These are phyloP conservation scores for Panorpa germanica DNA, from an alignment of 2,888 invertebrate genomes.

Conservation along the genomic window DNA sequence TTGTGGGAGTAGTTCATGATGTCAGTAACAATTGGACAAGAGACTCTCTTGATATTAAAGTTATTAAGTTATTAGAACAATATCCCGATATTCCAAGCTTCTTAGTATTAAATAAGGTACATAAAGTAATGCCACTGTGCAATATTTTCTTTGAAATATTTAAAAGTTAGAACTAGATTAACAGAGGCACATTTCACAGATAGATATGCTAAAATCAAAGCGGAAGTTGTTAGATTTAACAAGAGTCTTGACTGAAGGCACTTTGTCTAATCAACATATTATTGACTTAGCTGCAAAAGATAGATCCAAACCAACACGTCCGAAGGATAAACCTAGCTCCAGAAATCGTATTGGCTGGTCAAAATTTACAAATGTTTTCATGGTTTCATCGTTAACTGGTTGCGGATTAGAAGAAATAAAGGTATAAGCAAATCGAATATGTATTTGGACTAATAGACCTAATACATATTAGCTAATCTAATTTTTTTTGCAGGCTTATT, in stretches of 20 bases:
- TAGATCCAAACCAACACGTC: constrained; percentile 4
- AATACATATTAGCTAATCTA: constrained; percentile 4
- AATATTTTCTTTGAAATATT: constrained; percentile 11
- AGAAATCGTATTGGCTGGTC: constrained; percentile 34
- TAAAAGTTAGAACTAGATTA: constrained; percentile 7
- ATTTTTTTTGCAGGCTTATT: constrained; percentile 36
- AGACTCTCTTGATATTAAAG: constrained; percentile 43
- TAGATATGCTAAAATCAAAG: constrained; percentile 52
- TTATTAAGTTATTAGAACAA: constrained; percentile 45
- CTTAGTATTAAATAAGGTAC: constrained; percentile 78
- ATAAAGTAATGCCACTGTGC: constrained; percentile 13
- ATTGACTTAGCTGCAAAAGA: constrained; percentile 20
- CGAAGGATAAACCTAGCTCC: not conserved
- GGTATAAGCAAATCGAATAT: constrained; percentile 23
- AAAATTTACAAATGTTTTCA: constrained; percentile 75
- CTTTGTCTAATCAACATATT: constrained; percentile 24
- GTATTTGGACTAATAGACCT: not conserved
- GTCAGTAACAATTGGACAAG: constrained; percentile 49
- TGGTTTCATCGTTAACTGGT: constrained; percentile 72
- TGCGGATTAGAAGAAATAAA: constrained; percentile 54
- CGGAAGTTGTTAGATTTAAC: constrained; percentile 53
- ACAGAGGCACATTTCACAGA: constrained; percentile 34
- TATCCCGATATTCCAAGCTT: constrained; percentile 42
- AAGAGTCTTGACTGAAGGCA: constrained; percentile 42
- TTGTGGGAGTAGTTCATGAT: constrained; percentile 78